Percentiles rank a stretch among this genome's conserved stretches.
phyloP scores from a whole-genome alignment of 2,113 vertebrate species.

The Piprites chloris region DNA sequence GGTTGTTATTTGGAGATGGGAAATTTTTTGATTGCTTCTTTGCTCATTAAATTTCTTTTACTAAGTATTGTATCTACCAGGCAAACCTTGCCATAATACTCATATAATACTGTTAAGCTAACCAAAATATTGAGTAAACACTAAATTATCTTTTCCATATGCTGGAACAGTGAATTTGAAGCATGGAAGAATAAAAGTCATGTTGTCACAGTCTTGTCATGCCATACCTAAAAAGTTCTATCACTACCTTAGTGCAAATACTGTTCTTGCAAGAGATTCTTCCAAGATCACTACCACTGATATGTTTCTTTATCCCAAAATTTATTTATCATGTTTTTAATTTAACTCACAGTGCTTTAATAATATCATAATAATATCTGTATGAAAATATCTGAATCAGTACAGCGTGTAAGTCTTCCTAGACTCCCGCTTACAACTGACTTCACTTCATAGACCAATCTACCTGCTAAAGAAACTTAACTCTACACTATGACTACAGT shows the following conservation, averaged over 20 bases:
- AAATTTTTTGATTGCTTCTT: neutral
- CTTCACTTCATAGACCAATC: neutral
- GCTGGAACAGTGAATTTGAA: neutral
- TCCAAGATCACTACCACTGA: neutral
- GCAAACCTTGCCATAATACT: neutral
- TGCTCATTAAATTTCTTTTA: neutral
- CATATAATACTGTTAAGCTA: neutral
- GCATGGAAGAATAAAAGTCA: neutral
- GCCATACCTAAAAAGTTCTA: neutral
- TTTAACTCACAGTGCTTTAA: neutral
- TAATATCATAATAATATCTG: neutral
- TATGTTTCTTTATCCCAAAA: neutral
- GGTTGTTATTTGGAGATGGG: neutral
- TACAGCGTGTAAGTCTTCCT: neutral
- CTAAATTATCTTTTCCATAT: neutral
- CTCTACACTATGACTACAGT: neutral
- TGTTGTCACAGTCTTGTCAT: neutral
- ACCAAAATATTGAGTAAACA: neutral
- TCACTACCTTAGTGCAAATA: neutral
- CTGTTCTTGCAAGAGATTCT: neutral
- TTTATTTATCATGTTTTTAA: neutral
- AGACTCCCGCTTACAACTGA: neutral
- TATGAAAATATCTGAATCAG: neutral
- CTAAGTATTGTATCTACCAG: neutral
- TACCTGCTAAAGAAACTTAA: neutral